These are phyloP conservation scores for Melierax canorus DNA, from an alignment of 2,113 vertebrate genomes.

Conservation along the genomic window DNA sequence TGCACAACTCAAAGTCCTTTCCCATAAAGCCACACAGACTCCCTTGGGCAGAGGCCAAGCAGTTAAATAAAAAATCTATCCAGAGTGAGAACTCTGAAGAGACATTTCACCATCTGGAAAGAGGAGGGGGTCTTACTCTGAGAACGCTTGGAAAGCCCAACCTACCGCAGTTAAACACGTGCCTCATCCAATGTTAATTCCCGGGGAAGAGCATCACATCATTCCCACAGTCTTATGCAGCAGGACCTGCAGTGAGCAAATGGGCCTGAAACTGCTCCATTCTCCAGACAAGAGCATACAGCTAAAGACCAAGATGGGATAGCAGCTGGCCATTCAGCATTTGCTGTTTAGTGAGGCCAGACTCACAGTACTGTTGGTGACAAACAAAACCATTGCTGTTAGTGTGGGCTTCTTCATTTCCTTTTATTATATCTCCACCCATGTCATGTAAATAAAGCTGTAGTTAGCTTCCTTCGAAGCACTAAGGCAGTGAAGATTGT, in stretches of 20 bases:
- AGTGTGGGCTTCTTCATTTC: conserved; percentile 9
- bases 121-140: not conserved
- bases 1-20: not conserved
- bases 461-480: not conserved
- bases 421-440: conserved; percentile 12
- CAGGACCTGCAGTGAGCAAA: not conserved
- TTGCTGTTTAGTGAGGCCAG: conserved; percentile 1
- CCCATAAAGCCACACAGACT: conserved; percentile 49
- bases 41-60: conserved; percentile 49
- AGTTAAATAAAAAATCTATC: conserved; percentile 18
- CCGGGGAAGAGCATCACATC: not conserved
- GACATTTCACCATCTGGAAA: conserved; percentile 50
- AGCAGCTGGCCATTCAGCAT: not conserved
- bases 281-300: not conserved
- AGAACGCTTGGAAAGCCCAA: not conserved
- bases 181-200: not conserved
- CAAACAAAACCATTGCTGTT: conserved; percentile 19
- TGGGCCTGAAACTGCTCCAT: not conserved
- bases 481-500: not conserved
- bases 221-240: not conserved
- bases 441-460: conserved; percentile 19
- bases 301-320: not conserved
- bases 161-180: not conserved
- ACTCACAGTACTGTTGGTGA: not conserved
- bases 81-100: conserved; percentile 26